A percentile compares a stretch with the other conserved stretches of the same genome.
phyloP scores from a whole-genome alignment of 1,140 invertebrate genomes.

The Pinna nobilis region DNA sequence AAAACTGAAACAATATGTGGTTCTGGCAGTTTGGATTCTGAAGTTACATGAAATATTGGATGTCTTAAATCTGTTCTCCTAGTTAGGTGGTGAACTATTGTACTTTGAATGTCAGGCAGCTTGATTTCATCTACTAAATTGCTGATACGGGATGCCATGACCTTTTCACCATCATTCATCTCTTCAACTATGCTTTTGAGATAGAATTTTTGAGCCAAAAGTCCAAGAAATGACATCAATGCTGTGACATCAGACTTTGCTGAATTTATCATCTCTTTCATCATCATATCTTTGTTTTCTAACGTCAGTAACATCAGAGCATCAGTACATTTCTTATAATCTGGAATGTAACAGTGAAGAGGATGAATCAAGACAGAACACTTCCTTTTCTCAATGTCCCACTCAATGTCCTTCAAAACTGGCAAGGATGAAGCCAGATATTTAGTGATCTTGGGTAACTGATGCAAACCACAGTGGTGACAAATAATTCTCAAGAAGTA shows the following conservation, averaged over 20 bases:
- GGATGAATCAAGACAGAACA: not conserved
- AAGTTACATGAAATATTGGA: not conserved
- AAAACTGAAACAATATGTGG: slow-evolving; percentile 29
- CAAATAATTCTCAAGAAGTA: slow-evolving; percentile 24
- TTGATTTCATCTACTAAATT: not conserved
- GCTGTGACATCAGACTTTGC: not conserved
- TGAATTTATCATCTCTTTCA: not conserved
- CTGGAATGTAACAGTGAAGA: not conserved
- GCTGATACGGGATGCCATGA: not conserved
- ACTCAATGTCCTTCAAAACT: slow-evolving; percentile 14
- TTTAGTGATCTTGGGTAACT: not conserved
- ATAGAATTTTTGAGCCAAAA: slow-evolving; percentile 1
- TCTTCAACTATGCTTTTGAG: slow-evolving; percentile 1
- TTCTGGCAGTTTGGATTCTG: not conserved
- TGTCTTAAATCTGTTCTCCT: slow-evolving; percentile 12
- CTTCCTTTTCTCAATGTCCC: not conserved
- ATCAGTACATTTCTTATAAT: not conserved
- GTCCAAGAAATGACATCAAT: not conserved
- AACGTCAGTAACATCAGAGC: not conserved
- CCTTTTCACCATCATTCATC: slow-evolving; percentile 6
- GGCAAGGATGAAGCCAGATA: not conserved
- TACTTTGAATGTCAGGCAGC: not conserved
- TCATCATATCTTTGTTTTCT: not conserved
- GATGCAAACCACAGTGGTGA: not conserved
- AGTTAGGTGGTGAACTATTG: not conserved